Evolutionary conservation across 30 jellyfish, hydroid and myxozoan species (phyloP), one percentile per base, ranked within the genome.

Genomic region (Turritopsis rubra): DNA sequence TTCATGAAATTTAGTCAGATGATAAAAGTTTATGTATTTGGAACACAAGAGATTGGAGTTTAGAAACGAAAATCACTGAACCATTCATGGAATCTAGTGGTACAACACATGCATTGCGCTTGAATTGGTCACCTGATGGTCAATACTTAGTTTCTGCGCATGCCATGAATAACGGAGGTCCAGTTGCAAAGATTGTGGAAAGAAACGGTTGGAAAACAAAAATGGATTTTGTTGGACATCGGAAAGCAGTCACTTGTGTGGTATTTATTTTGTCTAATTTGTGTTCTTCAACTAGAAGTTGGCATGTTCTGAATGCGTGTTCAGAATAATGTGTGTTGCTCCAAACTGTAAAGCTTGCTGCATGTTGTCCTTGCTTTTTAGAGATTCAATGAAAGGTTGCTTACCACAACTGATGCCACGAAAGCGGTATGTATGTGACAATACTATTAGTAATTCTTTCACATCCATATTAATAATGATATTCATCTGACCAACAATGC

Each of bases 111-210:
- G 95, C 90, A 19, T 88, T 95, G 31, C 96, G 99, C 22, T 88
- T 95, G 7, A 82, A 86, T 85, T 95, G 99, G 99, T 95, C 99
- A 0, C 96, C 99, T 22, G 99, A 95, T 84, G 99, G 99, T 21
- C 97, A 95, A 31, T 95, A 87, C 66, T 86, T 95, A 0, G 96
- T 90, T 26, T 89, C 97, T 41, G 96, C 99, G 1, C 99, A 95
- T 87, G 99, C 99, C 7, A 84, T 89, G 97, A 95, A 95, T 82
- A 95, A 95, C 66, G 97, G 96, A 21, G 98, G 96, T 1, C 99
- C 99, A 1, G 99, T 95, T 70, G 97, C 97, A 0, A 89, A 95
- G 88, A 95, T 95, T 54, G 79, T 95, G 26, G 96, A 95, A 76
- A 65, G 99, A 54, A 92, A 86, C 79, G 97, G 97, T 16, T 95